Conservation (phyloP, 2,888 invertebrate genomes). For the Archips xylosteana region DNA sequence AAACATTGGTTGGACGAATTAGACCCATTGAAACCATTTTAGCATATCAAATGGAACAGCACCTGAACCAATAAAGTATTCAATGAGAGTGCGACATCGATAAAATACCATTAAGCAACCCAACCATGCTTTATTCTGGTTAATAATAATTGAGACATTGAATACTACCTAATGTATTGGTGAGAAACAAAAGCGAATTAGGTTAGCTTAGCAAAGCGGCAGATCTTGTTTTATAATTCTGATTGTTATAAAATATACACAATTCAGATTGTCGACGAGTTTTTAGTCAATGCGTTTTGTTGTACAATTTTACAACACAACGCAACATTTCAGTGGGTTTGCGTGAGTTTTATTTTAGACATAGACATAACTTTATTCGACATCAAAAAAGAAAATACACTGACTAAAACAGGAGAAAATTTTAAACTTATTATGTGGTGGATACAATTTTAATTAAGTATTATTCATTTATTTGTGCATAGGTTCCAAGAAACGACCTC, state of each 20-base stretch:
- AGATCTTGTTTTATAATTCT: not conserved
- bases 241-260: not conserved
- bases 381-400: too few relatives aligned
- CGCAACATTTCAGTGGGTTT: slow-evolving; percentile 23
- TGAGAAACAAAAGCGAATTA: not conserved
- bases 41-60: slow-evolving; percentile 31
- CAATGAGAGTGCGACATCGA: not conserved
- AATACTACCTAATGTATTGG: not conserved
- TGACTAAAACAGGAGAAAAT: too few relatives aligned
- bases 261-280: too few relatives aligned
- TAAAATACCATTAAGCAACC: not conserved
- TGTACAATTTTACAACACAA: not conserved
- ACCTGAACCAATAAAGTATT: slow-evolving; percentile 35
- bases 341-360: slow-evolving; percentile 4
- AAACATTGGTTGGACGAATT: slow-evolving; percentile 41
- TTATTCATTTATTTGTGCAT: too few relatives aligned
- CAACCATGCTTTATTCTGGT: slow-evolving; percentile 2
- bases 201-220: not conserved
- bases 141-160: not conserved
- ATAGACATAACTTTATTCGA: too few relatives aligned
- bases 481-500: too few relatives aligned
- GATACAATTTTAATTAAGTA: too few relatives aligned
- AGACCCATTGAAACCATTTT: slow-evolving; percentile 35
- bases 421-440: too few relatives aligned
- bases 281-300: not conserved